A percentile compares a stretch with the other conserved stretches of the same genome.
Evolutionary conservation across 2,113 vertebrate genomes (phyloP).

Genomic region (Helogale parvula): DNA sequence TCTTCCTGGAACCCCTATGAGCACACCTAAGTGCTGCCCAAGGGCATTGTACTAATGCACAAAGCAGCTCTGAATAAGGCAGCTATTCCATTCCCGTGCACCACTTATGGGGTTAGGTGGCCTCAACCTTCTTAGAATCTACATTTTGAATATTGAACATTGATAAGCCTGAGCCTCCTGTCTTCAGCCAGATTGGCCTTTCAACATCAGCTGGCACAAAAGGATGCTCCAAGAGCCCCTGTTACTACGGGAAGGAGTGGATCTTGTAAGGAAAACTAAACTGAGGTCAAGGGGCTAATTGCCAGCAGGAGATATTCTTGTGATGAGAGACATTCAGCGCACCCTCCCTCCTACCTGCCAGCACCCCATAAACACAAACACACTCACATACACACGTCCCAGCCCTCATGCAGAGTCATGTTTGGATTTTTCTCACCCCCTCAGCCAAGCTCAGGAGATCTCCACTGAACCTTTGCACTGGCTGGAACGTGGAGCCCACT

Average conservation of each 20-base stretch:
- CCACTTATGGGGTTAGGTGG: too few species aligned
- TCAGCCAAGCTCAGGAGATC: not conserved
- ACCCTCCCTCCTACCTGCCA: not conserved
- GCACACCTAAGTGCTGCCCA: not conserved
- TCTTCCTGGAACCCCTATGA: not conserved
- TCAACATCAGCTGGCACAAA: not conserved
- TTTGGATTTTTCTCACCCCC: not conserved
- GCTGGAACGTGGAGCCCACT: not conserved
- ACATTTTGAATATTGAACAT: not conserved
- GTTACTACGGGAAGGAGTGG: not conserved
- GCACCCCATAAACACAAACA: not conserved
- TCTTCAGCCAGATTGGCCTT: not conserved
- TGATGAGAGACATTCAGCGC: not conserved
- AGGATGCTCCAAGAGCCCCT: not conserved
- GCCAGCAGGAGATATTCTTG: not conserved
- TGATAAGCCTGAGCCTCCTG: not conserved
- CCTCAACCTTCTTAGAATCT: not conserved
- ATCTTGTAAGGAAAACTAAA: accelerated
- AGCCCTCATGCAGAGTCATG: not conserved
- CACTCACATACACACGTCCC: not conserved
- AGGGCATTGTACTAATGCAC: not conserved
- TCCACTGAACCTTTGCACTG: not conserved
- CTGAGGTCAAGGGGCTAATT: not conserved
- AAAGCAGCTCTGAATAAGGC: not conserved
- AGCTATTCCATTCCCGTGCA: not conserved